Evolutionary conservation across 30 jellyfish, hydroid and myxozoan species (phyloP).

Genomic region (Aurelia sp.): DNA sequence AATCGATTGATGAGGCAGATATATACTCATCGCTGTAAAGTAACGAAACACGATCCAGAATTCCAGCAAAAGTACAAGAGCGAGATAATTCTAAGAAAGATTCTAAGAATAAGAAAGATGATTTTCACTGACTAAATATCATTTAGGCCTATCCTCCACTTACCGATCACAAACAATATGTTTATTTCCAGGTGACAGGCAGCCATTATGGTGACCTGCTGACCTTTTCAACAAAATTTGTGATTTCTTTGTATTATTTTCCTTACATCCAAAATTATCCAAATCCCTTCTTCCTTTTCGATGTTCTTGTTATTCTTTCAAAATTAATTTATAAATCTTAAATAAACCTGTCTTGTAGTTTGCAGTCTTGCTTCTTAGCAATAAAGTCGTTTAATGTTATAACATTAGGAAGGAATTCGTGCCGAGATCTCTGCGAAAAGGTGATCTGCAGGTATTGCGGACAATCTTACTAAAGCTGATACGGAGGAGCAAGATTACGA

Average conservation of each 20-base stretch:
- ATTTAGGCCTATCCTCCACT: not conserved
- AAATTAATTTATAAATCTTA: too few species aligned
- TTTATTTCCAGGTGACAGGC: constrained; percentile 22
- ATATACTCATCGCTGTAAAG: too few species aligned
- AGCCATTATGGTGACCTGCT: constrained; percentile 68
- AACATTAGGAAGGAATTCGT: constrained; percentile 40
- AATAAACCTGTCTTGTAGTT: not conserved
- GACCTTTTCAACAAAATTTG: constrained; percentile 22
- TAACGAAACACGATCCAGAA: too few species aligned
- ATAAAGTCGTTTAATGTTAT: constrained; percentile 5
- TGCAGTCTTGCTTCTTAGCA: not conserved
- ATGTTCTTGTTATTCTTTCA: too few species aligned
- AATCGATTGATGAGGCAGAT: too few species aligned
- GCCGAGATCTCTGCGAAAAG: constrained; percentile 14
- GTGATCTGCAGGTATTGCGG: constrained; percentile 24
- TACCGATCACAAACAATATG: constrained; percentile 2
- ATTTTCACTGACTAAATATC: not conserved
- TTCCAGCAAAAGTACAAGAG: too few species aligned
- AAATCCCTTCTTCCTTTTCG: too few species aligned
- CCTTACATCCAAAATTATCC: too few species aligned
- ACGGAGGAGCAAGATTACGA: constrained; percentile 2
- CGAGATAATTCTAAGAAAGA: too few species aligned
- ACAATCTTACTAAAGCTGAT: not conserved
- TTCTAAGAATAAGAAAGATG: too few species aligned
- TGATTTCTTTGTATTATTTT: too few species aligned